Evolutionary conservation across 2,888 invertebrate species (phyloP), one percentile per base, ranked within the genome.

Genomic region (Apodemia zela): DNA sequence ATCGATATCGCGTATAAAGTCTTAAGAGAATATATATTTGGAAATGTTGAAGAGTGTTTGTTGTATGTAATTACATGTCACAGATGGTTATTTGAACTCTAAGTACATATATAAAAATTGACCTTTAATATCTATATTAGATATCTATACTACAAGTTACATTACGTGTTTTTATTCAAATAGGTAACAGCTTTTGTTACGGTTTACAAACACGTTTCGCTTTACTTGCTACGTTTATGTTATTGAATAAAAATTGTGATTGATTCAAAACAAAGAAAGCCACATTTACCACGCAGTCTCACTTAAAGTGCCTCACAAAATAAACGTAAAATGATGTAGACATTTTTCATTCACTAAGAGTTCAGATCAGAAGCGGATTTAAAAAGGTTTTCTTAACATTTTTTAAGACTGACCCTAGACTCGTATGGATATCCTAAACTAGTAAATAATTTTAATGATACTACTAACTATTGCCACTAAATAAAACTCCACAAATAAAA

Each of bases 11-110:
- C 84, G 81, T 85, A 84, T 88, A 87, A 87, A 84, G 77, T 81
- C 76, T 81, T 87, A 87, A 88, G 82, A 89, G 80, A 88, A 88
- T 86, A 85, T 87, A 89, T 91, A 90, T 89, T 89, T 89, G 89
- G 84, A 87, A 87, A 82, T 79, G 87, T 89, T 89, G 82, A 84
- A 70, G 81, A 83, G 82, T 87, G 87, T 85, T 87, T 88, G 85
- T 90, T 89, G 85, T 85, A 84, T 83, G 82, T 86, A 85, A 81
- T 80, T 85, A 81, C 82, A 80, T 82, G 84, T 85, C 83, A 81
- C 85, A 85, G 84, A 82, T 83, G 81, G 83, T 78, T 83, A 83
- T 83, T 83, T 82, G 82, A 87, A 85, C 82, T 85, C 79, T 83
- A 75, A 72, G 71, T 77, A 47, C 45, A 47, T 47, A 84, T 78